A percentile compares a stretch with the other conserved stretches of the same genome.
phyloP scores from a whole-genome alignment of 2,113 vertebrate genomes.

The Mus spicilegus region DNA sequence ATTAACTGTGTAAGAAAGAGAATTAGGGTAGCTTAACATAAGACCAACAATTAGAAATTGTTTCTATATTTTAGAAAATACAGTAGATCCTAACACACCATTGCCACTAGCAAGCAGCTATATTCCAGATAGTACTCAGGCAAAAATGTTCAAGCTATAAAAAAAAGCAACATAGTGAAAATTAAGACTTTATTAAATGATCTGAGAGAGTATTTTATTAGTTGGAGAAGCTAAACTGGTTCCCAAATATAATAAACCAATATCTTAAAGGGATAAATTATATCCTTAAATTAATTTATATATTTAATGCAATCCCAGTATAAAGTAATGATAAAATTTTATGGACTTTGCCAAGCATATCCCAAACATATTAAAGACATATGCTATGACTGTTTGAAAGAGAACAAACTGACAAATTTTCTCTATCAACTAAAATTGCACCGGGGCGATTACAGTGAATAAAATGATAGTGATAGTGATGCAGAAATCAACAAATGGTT shows the following conservation, averaged over 20 bases:
- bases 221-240: slow-evolving; percentile 38
- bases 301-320: slow-evolving; percentile 15
- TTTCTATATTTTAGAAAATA: slow-evolving; percentile 10
- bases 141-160: neutral
- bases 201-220: slow-evolving; percentile 41
- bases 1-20: neutral
- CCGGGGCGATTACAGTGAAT: neutral
- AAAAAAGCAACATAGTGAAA: neutral
- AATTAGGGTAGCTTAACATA: neutral
- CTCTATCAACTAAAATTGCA: slow-evolving; percentile 6
- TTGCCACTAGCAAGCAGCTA: neutral
- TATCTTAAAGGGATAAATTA: slow-evolving; percentile 37
- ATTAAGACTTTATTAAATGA: neutral
- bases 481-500: neutral
- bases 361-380: neutral
- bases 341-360: neutral
- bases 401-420: neutral
- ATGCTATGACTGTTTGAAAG: neutral
- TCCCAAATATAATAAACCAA: neutral
- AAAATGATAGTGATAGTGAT: neutral
- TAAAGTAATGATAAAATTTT: slow-evolving; percentile 22
- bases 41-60: slow-evolving; percentile 31
- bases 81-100: neutral
- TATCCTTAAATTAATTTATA: slow-evolving; percentile 48
- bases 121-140: neutral